These are phyloP conservation scores for Limnephilus rhombicus DNA, from an alignment of 2,888 invertebrate genomes.

Conservation along the genomic window DNA sequence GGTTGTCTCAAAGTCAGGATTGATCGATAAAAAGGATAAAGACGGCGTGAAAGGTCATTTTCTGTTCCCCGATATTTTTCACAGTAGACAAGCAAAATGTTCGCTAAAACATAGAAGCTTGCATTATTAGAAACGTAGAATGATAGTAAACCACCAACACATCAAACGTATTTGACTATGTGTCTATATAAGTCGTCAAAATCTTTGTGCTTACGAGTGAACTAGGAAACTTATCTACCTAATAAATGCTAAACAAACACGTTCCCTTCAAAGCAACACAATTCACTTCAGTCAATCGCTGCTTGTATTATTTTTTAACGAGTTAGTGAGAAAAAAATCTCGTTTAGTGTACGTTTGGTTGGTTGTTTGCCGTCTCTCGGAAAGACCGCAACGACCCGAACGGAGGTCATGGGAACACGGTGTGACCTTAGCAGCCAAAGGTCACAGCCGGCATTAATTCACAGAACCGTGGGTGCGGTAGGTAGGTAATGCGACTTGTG, in stretches of 20 bases:
- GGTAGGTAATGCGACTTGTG: background rate
- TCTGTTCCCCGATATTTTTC: too few relatives aligned
- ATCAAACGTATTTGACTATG: too few relatives aligned
- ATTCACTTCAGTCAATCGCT: background rate
- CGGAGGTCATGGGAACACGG: slow-evolving; percentile 20
- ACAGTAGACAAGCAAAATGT: too few relatives aligned
- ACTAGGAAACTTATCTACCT: too few relatives aligned
- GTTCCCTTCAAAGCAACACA: background rate
- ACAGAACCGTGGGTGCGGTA: background rate
- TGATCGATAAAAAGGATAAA: too few relatives aligned
- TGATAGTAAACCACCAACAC: too few relatives aligned
- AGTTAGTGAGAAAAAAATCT: background rate
- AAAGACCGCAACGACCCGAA: background rate
- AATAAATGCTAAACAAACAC: background rate
- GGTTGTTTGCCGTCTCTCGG: background rate
- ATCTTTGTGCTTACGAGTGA: too few relatives aligned
- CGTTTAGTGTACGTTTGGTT: background rate
- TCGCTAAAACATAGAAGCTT: too few relatives aligned
- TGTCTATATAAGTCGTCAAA: too few relatives aligned
- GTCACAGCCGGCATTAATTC: slow-evolving; percentile 11
- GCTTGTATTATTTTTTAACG: background rate
- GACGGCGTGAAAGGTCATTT: too few relatives aligned
- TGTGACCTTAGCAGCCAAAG: slow-evolving; percentile 4
- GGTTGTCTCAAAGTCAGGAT: too few relatives aligned
- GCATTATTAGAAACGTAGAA: too few relatives aligned